These are phyloP conservation scores for Nannospalax galili DNA, from an alignment of 2,113 vertebrate genomes.

Conservation along the genomic window DNA sequence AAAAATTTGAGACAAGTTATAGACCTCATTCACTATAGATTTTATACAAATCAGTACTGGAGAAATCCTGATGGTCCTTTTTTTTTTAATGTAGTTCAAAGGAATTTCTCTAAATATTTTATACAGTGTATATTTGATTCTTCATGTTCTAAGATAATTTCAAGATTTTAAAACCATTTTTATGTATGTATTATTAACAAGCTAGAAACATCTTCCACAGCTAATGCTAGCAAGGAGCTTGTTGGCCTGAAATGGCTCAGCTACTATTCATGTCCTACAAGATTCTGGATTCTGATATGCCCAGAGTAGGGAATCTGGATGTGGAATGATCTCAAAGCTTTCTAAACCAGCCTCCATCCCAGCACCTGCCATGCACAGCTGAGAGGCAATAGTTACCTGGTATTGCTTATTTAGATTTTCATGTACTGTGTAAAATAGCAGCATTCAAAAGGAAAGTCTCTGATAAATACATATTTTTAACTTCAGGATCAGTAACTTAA, in stretches of 20 bases:
- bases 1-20: background rate
- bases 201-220: background rate
- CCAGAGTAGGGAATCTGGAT: background rate
- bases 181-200: background rate
- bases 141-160: constrained; percentile 37
- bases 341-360: background rate
- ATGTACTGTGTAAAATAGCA: background rate
- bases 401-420: background rate
- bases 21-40: background rate
- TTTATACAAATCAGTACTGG: constrained; percentile 31
- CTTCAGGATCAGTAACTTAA: background rate
- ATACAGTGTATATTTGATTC: background rate
- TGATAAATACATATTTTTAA: background rate
- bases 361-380: background rate
- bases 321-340: constrained; percentile 3
- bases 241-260: background rate
- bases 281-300: background rate
- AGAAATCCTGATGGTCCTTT: background rate
- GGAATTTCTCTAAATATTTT: constrained; percentile 25
- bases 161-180: constrained; percentile 9
- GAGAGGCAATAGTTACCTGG: background rate
- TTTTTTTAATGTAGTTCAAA: background rate
- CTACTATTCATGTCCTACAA: background rate
- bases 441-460: background rate
- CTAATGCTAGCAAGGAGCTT: background rate